A percentile compares a stretch with the other conserved stretches of the same genome.
phyloP scores from a whole-genome alignment of 2,888 invertebrate genomes.

The Panzeria rudis region DNA sequence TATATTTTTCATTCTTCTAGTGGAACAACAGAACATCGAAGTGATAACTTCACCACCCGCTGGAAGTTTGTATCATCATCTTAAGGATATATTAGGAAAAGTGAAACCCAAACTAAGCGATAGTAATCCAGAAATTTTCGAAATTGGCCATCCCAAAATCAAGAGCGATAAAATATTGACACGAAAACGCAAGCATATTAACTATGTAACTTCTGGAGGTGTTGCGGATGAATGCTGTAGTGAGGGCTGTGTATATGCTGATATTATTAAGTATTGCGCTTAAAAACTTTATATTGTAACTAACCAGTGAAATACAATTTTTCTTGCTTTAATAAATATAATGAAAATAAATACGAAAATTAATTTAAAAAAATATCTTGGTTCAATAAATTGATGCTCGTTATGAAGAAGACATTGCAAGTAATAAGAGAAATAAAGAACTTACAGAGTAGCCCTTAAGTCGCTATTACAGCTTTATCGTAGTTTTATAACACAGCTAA shows the following conservation, averaged over 20 bases:
- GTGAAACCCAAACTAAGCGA: not conserved
- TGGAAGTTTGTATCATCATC: slow-evolving; percentile 30
- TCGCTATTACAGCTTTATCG: no score
- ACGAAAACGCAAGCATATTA: slow-evolving; percentile 27
- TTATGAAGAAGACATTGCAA: no score
- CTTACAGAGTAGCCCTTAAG: no score
- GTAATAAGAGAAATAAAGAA: no score
- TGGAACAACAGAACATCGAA: not conserved
- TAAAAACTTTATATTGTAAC: not conserved
- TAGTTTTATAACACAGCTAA: no score
- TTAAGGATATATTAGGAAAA: slow-evolving; percentile 47
- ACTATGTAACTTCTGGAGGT: not conserved
- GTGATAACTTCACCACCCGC: not conserved
- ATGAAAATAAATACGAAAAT: not conserved
- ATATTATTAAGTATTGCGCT: slow-evolving; percentile 45
- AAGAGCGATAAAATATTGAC: slow-evolving; percentile 7
- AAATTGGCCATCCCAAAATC: not conserved
- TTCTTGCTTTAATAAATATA: not conserved
- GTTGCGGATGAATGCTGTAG: slow-evolving; percentile 59
- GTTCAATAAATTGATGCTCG: no score
- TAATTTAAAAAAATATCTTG: no score
- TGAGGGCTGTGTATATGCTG: slow-evolving; percentile 42
- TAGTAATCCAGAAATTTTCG: not conserved
- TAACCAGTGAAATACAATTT: not conserved
- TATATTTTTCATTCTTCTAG: no score